These are phyloP conservation scores for Troides helena DNA, from an alignment of 2,888 invertebrate species.

Conservation along the genomic window DNA sequence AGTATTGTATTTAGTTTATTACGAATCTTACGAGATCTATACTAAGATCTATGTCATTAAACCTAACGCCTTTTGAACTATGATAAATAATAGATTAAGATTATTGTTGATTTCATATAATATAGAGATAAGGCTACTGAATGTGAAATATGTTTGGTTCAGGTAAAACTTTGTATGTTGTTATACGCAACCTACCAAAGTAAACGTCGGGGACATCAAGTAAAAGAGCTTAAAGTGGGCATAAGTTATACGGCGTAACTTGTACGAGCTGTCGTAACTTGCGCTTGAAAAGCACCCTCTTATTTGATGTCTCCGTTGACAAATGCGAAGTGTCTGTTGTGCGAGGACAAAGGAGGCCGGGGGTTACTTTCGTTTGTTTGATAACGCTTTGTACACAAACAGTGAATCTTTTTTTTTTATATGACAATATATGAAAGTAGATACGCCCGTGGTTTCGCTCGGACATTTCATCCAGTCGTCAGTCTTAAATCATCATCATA, in stretches of 20 bases:
- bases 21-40: too few species aligned
- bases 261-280: constrained; percentile 34
- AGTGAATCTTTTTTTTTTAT: not conserved
- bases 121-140: not conserved
- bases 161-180: not conserved
- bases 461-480: not conserved
- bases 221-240: constrained; percentile 35
- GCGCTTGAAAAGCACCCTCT: constrained; percentile 53
- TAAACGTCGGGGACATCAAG: not conserved
- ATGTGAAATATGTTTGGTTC: not conserved
- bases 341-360: constrained; percentile 33
- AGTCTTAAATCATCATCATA: too few species aligned
- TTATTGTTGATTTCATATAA: too few species aligned
- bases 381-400: constrained; percentile 25
- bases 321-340: constrained; percentile 58
- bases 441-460: not conserved
- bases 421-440: not conserved
- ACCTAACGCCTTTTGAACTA: too few species aligned
- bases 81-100: too few species aligned
- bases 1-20: too few species aligned
- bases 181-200: not conserved
- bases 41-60: too few species aligned
- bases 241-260: constrained; percentile 40
- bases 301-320: constrained; percentile 62
- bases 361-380: constrained; percentile 32